Evolutionary conservation across 2,888 invertebrate genomes (phyloP).

Genomic region (Steinernema scapterisci): DNA sequence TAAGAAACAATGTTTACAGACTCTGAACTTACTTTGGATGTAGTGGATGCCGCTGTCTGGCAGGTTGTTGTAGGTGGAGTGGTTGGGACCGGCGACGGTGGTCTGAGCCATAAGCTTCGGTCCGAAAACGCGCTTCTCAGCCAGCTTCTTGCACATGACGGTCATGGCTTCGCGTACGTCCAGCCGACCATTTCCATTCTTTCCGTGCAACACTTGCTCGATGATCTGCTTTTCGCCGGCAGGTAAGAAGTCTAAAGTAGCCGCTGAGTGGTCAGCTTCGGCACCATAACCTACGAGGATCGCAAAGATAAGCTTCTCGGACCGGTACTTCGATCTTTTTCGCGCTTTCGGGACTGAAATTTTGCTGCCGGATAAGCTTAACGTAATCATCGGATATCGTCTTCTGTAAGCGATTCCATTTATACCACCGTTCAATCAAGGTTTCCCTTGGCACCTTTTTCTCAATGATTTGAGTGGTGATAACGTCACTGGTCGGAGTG

Average conservation of each 20-base stretch:
- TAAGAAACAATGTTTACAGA: background rate
- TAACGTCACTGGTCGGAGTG: background rate
- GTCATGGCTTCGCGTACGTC: constrained; percentile 65
- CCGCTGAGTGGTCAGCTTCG: background rate
- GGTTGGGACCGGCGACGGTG: constrained; percentile 67
- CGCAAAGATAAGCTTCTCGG: constrained; percentile 58
- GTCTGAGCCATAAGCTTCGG: constrained; percentile 65
- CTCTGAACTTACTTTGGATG: constrained; percentile 58
- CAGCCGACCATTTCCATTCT: constrained; percentile 60
- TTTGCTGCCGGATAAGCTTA: constrained; percentile 59
- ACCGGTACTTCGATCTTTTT: constrained; percentile 63
- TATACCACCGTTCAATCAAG: background rate
- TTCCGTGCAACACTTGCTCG: constrained; percentile 60
- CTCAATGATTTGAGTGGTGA: background rate
- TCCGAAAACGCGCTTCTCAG: constrained; percentile 67
- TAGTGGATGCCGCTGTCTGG: constrained; percentile 66
- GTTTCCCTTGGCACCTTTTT: background rate
- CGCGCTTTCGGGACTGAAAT: constrained; percentile 55
- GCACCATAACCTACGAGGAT: constrained; percentile 53
- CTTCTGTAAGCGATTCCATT: constrained; percentile 36
- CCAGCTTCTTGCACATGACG: constrained; percentile 66
- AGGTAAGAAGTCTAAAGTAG: constrained; percentile 60
- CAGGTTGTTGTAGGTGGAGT: constrained; percentile 66
- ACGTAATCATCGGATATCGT: constrained; percentile 62
- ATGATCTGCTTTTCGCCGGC: constrained; percentile 64